Conservation (phyloP, 1,140 invertebrate species). For the Grapholita molesta region DNA sequence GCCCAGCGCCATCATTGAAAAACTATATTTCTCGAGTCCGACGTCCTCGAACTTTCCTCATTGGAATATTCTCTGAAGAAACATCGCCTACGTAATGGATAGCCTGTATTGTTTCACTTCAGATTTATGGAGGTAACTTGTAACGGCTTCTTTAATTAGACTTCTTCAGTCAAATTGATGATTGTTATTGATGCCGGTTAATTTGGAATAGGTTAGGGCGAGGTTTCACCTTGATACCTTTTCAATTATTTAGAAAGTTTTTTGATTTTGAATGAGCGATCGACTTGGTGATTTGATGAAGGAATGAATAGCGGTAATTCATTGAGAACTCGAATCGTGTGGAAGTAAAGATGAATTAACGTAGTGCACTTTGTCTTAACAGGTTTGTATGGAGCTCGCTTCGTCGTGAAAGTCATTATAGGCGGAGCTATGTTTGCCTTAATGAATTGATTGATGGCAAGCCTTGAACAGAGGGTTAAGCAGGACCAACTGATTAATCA, state of each 20-base stretch:
- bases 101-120: slow-evolving; percentile 68
- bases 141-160: slow-evolving; percentile 77
- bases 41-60: slow-evolving; percentile 63
- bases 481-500: slow-evolving; percentile 71
- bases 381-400: slow-evolving; percentile 43
- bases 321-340: not conserved
- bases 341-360: slow-evolving; percentile 20
- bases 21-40: slow-evolving; percentile 68
- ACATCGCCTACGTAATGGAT: slow-evolving; percentile 67
- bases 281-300: not conserved
- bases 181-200: slow-evolving; percentile 68
- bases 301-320: not conserved
- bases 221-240: slow-evolving; percentile 40
- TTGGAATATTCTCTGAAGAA: slow-evolving; percentile 68
- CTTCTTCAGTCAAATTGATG: slow-evolving; percentile 75
- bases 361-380: slow-evolving; percentile 37
- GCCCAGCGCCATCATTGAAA: slow-evolving; percentile 54
- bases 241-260: slow-evolving; percentile 42
- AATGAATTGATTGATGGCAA: slow-evolving; percentile 75
- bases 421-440: slow-evolving; percentile 69
- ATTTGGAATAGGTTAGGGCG: slow-evolving; percentile 55
- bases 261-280: slow-evolving; percentile 22
- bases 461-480: slow-evolving; percentile 71
- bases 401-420: slow-evolving; percentile 66
- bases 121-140: slow-evolving; percentile 77